Conservation (phyloP, 2,797 vertebrate genomes). For the Trachops cirrhosus region DNA sequence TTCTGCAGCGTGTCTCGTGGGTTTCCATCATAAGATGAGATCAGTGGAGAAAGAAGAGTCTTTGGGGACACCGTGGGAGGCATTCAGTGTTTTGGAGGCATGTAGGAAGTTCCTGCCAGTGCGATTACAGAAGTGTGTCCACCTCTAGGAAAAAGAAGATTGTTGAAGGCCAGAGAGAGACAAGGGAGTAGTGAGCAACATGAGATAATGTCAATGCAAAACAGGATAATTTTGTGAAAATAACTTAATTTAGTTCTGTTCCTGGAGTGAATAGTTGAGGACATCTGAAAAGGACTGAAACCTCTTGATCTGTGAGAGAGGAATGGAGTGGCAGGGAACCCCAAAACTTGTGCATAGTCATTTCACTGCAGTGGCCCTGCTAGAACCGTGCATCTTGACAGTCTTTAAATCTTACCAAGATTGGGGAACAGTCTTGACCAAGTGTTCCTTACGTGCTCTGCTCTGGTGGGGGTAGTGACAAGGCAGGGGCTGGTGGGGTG, state of each 20-base stretch:
- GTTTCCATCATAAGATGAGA: background rate
- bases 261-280: background rate
- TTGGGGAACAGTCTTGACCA: background rate
- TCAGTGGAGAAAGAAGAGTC: background rate
- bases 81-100: background rate
- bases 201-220: background rate
- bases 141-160: background rate
- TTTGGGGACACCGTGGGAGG: background rate
- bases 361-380: background rate
- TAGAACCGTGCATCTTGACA: background rate
- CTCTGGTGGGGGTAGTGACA: background rate
- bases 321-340: background rate
- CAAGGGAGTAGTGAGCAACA: background rate
- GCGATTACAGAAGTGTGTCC: background rate
- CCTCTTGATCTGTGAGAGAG: background rate
- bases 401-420: background rate
- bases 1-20: background rate
- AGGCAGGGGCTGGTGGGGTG: background rate
- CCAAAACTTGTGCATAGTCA: background rate
- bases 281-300: background rate
- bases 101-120: background rate
- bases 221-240: background rate
- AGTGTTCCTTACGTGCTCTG: background rate
- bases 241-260: background rate
- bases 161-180: background rate